Evolutionary conservation across 2,797 vertebrate genomes (phyloP).

Genomic region (Anableps anableps): DNA sequence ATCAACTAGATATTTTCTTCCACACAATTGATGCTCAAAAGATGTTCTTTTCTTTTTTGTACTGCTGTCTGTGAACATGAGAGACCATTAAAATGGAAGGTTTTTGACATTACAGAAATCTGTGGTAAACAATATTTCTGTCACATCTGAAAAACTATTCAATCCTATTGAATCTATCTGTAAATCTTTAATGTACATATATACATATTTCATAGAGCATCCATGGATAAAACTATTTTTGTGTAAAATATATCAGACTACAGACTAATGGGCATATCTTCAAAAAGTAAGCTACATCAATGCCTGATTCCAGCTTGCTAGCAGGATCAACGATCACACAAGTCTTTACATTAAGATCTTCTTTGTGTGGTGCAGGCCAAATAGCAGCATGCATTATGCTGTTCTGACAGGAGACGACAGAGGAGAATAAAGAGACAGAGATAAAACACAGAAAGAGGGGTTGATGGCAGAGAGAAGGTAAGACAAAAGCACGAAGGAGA

Average conservation of each 20-base stretch:
- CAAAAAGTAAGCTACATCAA: neutral
- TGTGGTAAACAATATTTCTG: too few relatives aligned
- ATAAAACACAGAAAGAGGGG: slow-evolving; percentile 30
- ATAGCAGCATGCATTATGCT: slow-evolving; percentile 33
- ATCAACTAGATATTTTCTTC: too few relatives aligned
- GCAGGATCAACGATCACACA: slow-evolving; percentile 40
- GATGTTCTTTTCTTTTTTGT: too few relatives aligned
- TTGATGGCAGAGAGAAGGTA: slow-evolving; percentile 26
- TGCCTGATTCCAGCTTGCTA: neutral
- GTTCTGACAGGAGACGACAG: slow-evolving; percentile 38
- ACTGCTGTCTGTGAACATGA: too few relatives aligned
- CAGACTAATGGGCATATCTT: neutral
- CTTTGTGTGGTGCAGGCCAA: slow-evolving; percentile 37
- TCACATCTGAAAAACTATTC: neutral
- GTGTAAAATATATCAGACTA: neutral
- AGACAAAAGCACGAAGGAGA: slow-evolving; percentile 53
- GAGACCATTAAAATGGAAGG: too few relatives aligned
- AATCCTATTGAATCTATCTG: neutral
- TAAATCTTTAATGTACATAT: neutral
- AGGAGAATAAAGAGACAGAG: slow-evolving; percentile 39
- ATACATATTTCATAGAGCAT: too few relatives aligned
- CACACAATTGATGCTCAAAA: too few relatives aligned
- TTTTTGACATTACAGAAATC: too few relatives aligned
- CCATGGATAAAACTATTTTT: too few relatives aligned
- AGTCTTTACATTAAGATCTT: slow-evolving; percentile 16